These are phyloP conservation scores for Amphimedon queenslandica DNA, from an alignment of 37 sponge, comb jelly and placozoan genomes.

Conservation along the genomic window DNA sequence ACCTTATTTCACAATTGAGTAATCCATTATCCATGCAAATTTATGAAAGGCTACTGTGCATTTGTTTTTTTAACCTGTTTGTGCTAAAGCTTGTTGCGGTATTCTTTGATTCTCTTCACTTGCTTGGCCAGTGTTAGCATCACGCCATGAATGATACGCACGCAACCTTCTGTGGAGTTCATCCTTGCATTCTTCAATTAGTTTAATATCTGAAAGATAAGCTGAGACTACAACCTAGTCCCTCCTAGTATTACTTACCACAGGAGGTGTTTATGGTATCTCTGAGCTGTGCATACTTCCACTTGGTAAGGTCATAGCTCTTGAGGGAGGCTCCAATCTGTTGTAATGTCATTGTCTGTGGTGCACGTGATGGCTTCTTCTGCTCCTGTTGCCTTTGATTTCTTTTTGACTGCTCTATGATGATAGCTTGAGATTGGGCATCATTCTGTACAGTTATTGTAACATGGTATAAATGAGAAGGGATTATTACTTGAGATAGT, in stretches of 20 bases:
- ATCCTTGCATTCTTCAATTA: constrained; percentile 88
- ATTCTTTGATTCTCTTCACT: constrained; percentile 15
- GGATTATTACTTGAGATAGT: constrained; percentile 57
- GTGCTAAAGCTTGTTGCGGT: too few relatives aligned
- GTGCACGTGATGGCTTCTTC: constrained; percentile 19
- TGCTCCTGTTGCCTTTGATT: constrained; percentile 6
- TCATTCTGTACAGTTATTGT: constrained; percentile 40
- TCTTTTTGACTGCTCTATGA: constrained; percentile 28
- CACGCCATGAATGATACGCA: constrained; percentile 96
- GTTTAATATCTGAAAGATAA: constrained; percentile 69
- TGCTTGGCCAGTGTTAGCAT: constrained; percentile 59
- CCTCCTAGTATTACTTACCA: constrained; percentile 40
- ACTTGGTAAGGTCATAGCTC: constrained; percentile 74
- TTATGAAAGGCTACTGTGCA: too few relatives aligned
- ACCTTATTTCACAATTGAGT: too few relatives aligned
- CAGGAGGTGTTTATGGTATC: constrained; percentile 96
- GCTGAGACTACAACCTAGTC: not conserved
- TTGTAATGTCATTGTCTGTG: constrained; percentile 22
- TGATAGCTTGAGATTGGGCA: constrained; percentile 37
- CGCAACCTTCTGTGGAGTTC: constrained; percentile 92
- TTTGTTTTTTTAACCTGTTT: too few relatives aligned
- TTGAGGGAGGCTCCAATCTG: constrained; percentile 46
- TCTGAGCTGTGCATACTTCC: constrained; percentile 93
- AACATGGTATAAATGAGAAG: not conserved
- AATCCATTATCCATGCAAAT: too few relatives aligned